Evolutionary conservation across 2,797 vertebrate genomes (phyloP).

Genomic region (Tenualosa ilisha): DNA sequence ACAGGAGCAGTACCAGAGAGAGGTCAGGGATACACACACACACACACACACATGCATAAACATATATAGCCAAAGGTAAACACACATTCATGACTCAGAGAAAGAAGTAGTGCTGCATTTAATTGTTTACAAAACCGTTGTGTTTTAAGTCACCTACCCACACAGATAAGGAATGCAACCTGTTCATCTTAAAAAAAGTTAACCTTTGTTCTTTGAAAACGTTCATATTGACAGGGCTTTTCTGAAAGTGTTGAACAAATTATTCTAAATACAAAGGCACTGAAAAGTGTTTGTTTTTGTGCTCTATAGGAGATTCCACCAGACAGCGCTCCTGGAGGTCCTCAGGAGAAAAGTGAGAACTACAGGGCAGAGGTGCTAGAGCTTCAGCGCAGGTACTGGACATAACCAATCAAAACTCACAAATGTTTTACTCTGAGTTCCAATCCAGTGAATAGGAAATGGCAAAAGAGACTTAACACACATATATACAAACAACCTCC

Average conservation of each 20-base stretch:
- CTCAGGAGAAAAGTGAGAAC: conserved; percentile 83
- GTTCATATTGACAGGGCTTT: too few species aligned
- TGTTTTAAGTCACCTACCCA: too few species aligned
- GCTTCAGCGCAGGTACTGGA: conserved; percentile 75
- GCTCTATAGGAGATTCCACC: conserved; percentile 72
- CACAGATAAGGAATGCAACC: too few species aligned
- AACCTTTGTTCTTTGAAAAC: too few species aligned
- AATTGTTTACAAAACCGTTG: too few species aligned
- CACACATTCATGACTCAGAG: too few species aligned
- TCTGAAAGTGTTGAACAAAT: not conserved
- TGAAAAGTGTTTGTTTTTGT: not conserved
- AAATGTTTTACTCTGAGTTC: not conserved
- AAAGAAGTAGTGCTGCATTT: too few species aligned
- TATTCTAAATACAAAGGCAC: not conserved
- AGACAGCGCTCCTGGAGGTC: conserved; percentile 87
- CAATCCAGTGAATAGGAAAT: too few species aligned
- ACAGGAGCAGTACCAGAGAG: conserved; percentile 74
- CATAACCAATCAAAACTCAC: not conserved
- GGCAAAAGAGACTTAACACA: too few species aligned
- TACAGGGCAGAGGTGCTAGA: conserved; percentile 60
- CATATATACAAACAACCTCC: too few species aligned
- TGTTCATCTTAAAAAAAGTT: too few species aligned
- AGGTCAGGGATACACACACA: conserved; percentile 64
- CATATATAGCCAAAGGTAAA: too few species aligned
- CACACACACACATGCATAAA: not conserved